Evolutionary conservation across 2,113 vertebrate genomes (phyloP).

Genomic region (Struthidea cinerea): DNA sequence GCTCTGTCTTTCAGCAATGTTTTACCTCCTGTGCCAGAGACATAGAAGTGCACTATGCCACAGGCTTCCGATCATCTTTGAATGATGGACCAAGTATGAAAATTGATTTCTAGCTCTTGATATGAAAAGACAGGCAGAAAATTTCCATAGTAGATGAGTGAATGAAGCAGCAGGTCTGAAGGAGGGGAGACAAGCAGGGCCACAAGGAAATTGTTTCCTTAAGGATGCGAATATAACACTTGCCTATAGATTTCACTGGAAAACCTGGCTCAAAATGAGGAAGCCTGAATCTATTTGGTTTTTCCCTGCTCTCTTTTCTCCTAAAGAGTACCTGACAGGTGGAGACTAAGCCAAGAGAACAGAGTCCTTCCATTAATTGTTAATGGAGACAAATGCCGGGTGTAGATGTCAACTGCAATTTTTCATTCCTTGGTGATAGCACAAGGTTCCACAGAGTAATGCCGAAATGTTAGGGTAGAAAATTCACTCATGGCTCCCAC

Average conservation of each 20-base stretch:
- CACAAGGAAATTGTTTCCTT: neutral
- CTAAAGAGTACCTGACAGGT: slow-evolving; percentile 11
- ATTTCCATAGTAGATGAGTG: neutral
- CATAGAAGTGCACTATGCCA: accelerated
- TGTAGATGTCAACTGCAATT: slow-evolving; percentile 27
- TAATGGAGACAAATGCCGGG: slow-evolving; percentile 45
- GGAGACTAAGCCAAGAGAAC: neutral
- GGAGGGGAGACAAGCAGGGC: neutral
- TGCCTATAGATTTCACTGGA: neutral
- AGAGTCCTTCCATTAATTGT: neutral
- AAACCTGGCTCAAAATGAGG: neutral
- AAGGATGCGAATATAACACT: neutral
- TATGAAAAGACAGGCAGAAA: neutral
- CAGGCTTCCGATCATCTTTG: neutral
- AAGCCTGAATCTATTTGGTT: neutral
- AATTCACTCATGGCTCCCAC: neutral
- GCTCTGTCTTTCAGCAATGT: accelerated
- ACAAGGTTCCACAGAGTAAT: neutral
- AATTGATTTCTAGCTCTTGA: neutral
- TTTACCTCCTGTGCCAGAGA: neutral
- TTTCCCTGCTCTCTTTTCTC: neutral
- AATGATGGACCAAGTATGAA: neutral
- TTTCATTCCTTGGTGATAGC: neutral
- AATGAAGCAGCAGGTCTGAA: neutral
- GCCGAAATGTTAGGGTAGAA: neutral